Base-by-base conservation (phyloP, 2,888 invertebrate species). In the Dicranocentrus wangi region DNA sequence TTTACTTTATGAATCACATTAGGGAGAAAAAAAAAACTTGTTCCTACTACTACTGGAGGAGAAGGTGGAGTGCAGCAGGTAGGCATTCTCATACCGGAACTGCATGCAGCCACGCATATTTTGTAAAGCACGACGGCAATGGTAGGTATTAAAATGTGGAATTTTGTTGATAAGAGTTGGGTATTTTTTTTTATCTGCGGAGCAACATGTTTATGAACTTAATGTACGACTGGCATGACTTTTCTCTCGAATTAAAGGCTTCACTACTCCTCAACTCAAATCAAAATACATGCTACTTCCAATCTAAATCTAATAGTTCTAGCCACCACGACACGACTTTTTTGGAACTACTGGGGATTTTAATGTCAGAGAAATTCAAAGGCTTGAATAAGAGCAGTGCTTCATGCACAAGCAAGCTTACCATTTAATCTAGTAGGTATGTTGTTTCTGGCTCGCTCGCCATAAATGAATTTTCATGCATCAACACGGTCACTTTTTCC, bases 81-180 rank as follows among this genome's bases (percentile, higher is more conserved):
- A 55, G 55, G 66, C 68, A 66, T 19, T 17, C 25, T 25, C 8
- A 19, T 5, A 5, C 13, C 23, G 43, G 65, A 76, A n/a, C 10
- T 10, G n/a, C 15, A 53, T 1, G 19, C 21, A 51, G n/a, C n/a
- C n/a, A n/a, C n/a, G n/a, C n/a, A n/a, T n/a, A n/a, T n/a, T n/a
- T n/a, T n/a, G n/a, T n/a, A n/a, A n/a, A n/a, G n/a, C n/a, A n/a
- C n/a, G n/a, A n/a, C n/a, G n/a, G n/a, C n/a, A 47, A 51, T 7
- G 13, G 25, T 10, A 58, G 58, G 58, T 23, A 51, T 76, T n/a
- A 68, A 61, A 69, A 69, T 70, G 73, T 75, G 73, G 80, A 81
- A 73, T 73, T 73, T 73, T 73, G 73, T 81, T 81, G 66, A 80
- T 80, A 72, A 68, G 71, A 71, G 47, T 80, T 72, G n/a, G n/a